Base-by-base conservation (phyloP, 2,113 vertebrate species). In the Potamarius usumacintae region DNA sequence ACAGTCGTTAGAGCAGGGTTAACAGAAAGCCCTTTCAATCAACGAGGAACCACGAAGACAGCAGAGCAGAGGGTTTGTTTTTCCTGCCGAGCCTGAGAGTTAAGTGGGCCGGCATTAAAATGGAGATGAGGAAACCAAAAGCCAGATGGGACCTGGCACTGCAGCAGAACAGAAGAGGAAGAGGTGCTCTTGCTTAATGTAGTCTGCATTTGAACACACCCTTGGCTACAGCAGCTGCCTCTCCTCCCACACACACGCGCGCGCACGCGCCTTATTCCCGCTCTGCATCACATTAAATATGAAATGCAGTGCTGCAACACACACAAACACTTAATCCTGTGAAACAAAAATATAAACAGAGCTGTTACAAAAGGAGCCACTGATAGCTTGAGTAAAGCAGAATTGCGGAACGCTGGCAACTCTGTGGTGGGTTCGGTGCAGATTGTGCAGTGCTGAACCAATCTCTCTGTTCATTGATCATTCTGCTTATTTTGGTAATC, bases 261-360 rank as follows among this genome's bases (percentile, higher is more conserved):
- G 52, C 74, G 52, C 78, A 10, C 34, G 34, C 2, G 12, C 55
- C 14, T 62, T 82, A 11, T 58, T 53, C 87, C 55, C 69, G 76
- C 60, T 76, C 83, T 83, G 58, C 85, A 84, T 74, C 20, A 4
- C 81, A 88, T 88, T 89, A 89, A 90, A 89, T 74, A 88, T 90
- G 86, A 87, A 90, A 84, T 34, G 53, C 72, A 55, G 63, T 42
- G 22, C 69, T 78, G 62, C 48, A 81, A 86, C 34, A 20, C 50
- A 72, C 14, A 58, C 80, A 86, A 34, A n/a, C 30, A 82, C 9
- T 34, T 34, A 69, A 1, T 52, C 25, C 69, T 85, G n/a, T 27
- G n/a, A 48, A 76, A n/a, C 53, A 80, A n/a, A 57, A 52, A 57
- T 25, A 58, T 77, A 76, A 72, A 71, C 14, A 15, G 7, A 7